Percentiles rank a stretch among this genome's conserved stretches.
These are phyloP conservation scores for Zygaena filipendulae DNA, from an alignment of 2,888 invertebrate genomes.

Conservation along the genomic window DNA sequence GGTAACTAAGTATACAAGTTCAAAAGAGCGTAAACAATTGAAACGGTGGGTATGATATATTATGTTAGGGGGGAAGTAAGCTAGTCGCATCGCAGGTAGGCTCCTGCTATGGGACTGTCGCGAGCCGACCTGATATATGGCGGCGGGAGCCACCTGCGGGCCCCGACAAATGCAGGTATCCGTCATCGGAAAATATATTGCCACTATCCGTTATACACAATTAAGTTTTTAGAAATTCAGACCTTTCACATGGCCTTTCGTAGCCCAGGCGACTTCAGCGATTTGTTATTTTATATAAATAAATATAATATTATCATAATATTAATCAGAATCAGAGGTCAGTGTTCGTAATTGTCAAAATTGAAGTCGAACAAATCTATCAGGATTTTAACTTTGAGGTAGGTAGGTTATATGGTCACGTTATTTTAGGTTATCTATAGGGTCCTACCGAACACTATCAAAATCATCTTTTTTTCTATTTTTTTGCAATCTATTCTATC, in stretches of 20 bases:
- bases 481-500: no score
- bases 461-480: no score
- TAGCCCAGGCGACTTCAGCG: constrained; percentile 4
- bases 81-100: not conserved
- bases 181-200: constrained; percentile 26
- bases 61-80: not conserved
- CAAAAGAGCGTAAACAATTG: not conserved
- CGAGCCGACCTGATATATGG: constrained; percentile 27
- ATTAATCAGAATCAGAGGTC: no score
- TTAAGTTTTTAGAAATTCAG: constrained; percentile 5
- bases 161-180: constrained; percentile 31
- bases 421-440: no score
- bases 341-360: no score
- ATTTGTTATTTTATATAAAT: no score
- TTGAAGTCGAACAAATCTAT: no score
- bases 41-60: not conserved
- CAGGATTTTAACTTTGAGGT: no score
- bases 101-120: constrained; percentile 8
- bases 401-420: no score
- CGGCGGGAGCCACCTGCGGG: constrained; percentile 22
- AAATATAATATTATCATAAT: no score
- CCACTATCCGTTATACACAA: constrained; percentile 12
- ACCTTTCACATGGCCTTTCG: constrained; percentile 5
- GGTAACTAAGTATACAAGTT: constrained; percentile 1
- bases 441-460: no score